Percentiles rank a stretch among this genome's conserved stretches.
phyloP scores from a whole-genome alignment of 2,113 vertebrate species.

The Crotalus tigris region DNA sequence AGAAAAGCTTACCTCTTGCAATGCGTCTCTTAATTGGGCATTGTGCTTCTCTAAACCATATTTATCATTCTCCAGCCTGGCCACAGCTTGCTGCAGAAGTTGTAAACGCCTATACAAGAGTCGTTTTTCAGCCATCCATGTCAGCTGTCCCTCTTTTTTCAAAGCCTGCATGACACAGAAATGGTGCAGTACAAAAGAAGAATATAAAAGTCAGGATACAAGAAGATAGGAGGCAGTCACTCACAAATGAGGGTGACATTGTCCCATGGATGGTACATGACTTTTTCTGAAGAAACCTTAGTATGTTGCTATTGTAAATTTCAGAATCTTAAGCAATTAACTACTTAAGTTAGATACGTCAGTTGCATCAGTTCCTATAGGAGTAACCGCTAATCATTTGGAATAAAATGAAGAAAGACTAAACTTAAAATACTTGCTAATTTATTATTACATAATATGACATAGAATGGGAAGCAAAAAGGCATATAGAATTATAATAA shows the following conservation, averaged over 20 bases:
- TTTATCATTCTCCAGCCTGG: slow-evolving; percentile 65
- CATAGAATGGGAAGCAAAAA: neutral
- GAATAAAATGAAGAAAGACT: neutral
- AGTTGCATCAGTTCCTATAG: neutral
- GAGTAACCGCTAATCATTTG: neutral
- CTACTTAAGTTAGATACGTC: neutral
- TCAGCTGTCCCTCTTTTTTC: slow-evolving; percentile 31
- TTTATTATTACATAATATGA: neutral
- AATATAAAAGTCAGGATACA: neutral
- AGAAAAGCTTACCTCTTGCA: slow-evolving; percentile 60
- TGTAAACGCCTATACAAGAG: slow-evolving; percentile 50
- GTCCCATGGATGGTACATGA: neutral
- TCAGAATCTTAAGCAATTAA: neutral
- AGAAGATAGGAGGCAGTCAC: neutral
- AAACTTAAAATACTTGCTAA: neutral
- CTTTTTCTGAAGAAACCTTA: neutral
- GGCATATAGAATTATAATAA: neutral
- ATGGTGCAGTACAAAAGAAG: neutral
- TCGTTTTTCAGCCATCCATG: slow-evolving; percentile 50
- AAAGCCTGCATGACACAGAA: slow-evolving; percentile 41
- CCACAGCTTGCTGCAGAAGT: slow-evolving; percentile 57
- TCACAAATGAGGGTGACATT: neutral
- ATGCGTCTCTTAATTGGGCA: slow-evolving; percentile 58
- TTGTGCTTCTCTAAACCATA: slow-evolving; percentile 57
- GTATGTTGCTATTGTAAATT: neutral